These are phyloP conservation scores for Callyntrura guangdongensis DNA, from an alignment of 2,888 invertebrate genomes.

Conservation along the genomic window DNA sequence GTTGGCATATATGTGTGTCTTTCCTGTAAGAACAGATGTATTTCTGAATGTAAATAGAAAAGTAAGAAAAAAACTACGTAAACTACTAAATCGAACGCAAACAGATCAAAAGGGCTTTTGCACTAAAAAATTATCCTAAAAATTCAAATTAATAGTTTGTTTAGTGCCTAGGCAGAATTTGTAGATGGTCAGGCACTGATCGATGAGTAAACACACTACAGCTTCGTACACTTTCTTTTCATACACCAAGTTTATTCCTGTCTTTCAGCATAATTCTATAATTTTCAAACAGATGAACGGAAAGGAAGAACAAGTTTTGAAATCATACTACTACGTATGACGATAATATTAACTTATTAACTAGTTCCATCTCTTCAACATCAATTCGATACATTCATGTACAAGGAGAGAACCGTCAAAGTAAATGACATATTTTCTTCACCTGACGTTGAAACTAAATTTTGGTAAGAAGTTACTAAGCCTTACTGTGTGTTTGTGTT, in stretches of 20 bases:
- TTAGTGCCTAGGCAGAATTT: background rate
- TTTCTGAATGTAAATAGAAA: too few relatives aligned
- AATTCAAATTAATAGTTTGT: too few relatives aligned
- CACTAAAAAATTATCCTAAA: background rate
- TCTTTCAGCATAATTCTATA: background rate
- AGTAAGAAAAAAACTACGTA: too few relatives aligned
- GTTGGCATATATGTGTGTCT: background rate
- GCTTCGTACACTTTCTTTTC: conserved; percentile 1
- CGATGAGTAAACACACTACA: conserved; percentile 36
- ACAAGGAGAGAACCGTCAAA: background rate
- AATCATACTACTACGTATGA: background rate
- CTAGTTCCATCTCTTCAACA: background rate
- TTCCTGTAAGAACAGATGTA: background rate
- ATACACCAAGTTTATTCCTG: background rate
- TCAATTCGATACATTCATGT: too few relatives aligned
- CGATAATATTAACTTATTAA: background rate
- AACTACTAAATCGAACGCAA: too few relatives aligned
- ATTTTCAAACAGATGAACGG: background rate
- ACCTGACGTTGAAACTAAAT: too few relatives aligned
- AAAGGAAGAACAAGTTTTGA: background rate
- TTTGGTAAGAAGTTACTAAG: too few relatives aligned
- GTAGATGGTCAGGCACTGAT: conserved; percentile 22
- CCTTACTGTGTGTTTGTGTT: too few relatives aligned
- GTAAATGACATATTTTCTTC: too few relatives aligned
- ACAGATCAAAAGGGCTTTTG: too few relatives aligned